Conservation (phyloP, 92 coral and sea anemone genomes). For the Umimayanthus kanabou region DNA sequence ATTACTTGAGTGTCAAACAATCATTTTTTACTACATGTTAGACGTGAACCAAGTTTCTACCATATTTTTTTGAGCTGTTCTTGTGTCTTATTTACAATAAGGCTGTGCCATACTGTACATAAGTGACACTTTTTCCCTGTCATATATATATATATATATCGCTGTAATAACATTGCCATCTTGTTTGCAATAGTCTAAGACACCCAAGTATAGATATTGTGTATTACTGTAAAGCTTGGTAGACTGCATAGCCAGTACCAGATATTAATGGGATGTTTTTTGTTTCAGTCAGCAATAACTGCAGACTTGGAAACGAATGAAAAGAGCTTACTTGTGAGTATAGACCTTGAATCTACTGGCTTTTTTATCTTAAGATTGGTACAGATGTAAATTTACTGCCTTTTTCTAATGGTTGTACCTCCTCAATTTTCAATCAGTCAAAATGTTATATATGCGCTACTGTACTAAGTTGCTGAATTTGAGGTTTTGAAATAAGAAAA, state of each 20-base stretch:
- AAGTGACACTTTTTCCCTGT: too few relatives aligned
- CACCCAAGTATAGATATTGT: neutral
- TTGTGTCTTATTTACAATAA: too few relatives aligned
- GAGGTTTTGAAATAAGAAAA: neutral
- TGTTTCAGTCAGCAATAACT: conserved; percentile 80
- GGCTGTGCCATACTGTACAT: too few relatives aligned
- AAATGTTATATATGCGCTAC: neutral
- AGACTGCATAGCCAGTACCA: too few relatives aligned
- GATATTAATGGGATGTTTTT: neutral
- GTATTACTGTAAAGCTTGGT: neutral
- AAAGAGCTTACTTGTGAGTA: conserved; percentile 84
- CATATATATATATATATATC: too few relatives aligned
- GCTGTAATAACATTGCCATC: too few relatives aligned
- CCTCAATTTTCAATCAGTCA: neutral
- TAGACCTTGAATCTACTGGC: neutral
- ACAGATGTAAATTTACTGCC: neutral
- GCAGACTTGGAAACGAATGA: conserved; percentile 87
- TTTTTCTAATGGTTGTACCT: neutral
- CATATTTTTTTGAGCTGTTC: too few relatives aligned
- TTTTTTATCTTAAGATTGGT: neutral
- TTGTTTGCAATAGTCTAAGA: too few relatives aligned
- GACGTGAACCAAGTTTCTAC: too few relatives aligned
- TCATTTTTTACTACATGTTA: too few relatives aligned
- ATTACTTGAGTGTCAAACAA: too few relatives aligned
- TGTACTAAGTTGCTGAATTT: neutral